Evolutionary conservation across 2,888 invertebrate genomes (phyloP).

Genomic region (Apamea anceps): DNA sequence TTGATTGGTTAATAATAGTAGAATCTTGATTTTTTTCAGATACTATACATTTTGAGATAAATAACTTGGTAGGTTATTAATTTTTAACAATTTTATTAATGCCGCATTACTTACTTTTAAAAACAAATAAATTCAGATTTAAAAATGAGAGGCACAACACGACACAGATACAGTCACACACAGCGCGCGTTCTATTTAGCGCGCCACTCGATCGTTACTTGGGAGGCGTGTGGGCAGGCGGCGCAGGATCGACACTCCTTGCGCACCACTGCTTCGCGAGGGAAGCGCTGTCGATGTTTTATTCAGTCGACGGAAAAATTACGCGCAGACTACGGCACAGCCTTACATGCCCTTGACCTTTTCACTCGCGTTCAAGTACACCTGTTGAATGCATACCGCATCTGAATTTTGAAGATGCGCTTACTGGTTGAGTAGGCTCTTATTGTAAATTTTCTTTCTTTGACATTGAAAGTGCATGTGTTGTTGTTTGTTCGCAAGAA

Average conservation of each 20-base stretch:
- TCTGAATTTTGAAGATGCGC: conserved; percentile 54
- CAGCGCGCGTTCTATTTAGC: conserved; percentile 65
- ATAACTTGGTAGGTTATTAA: background rate
- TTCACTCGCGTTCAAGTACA: conserved; percentile 66
- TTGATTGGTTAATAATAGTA: background rate
- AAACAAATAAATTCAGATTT: conserved; percentile 26
- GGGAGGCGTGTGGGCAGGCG: conserved; percentile 50
- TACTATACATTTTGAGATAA: background rate
- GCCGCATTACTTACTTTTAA: conserved; percentile 42
- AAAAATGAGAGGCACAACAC: conserved; percentile 54
- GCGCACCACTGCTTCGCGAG: conserved; percentile 58
- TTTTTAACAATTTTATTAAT: background rate
- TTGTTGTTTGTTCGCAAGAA: background rate
- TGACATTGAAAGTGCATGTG: background rate
- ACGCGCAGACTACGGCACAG: conserved; percentile 13
- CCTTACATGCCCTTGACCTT: conserved; percentile 63
- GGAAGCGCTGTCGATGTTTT: conserved; percentile 62
- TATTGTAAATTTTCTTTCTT: conserved; percentile 18
- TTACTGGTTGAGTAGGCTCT: background rate
- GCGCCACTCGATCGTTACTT: conserved; percentile 39
- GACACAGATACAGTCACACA: conserved; percentile 51
- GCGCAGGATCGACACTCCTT: conserved; percentile 65
- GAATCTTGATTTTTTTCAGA: background rate
- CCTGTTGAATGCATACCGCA: conserved; percentile 36
- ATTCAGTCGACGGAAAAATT: conserved; percentile 56